Conservation (phyloP, 1,140 invertebrate species). For the Littorina saxatilis region DNA sequence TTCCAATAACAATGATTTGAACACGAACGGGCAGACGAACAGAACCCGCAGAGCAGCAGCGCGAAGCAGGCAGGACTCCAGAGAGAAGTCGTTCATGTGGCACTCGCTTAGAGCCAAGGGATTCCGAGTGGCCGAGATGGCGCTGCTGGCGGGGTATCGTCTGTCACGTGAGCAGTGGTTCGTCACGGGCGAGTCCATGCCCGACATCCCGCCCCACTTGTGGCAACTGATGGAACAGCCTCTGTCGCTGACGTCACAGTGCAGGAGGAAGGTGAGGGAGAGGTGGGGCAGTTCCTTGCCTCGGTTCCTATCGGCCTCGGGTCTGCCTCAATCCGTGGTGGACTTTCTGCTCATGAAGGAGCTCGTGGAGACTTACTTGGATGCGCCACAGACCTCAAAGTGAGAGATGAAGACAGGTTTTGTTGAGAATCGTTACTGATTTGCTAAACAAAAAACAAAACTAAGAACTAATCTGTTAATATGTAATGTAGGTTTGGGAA, state of each 20-base stretch:
- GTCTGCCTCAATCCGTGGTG: background rate
- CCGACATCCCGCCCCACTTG: background rate
- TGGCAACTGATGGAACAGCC: background rate
- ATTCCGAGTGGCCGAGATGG: background rate
- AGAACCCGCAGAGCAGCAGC: too few species aligned
- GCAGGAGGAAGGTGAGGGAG: slow-evolving; percentile 8
- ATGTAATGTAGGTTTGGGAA: too few species aligned
- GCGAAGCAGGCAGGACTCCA: too few species aligned
- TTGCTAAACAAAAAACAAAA: background rate
- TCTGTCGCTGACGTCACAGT: background rate
- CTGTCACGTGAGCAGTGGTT: background rate
- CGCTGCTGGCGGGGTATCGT: slow-evolving; percentile 4
- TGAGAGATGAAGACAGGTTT: too few species aligned
- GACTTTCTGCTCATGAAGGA: slow-evolving; percentile 21
- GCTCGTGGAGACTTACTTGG: background rate
- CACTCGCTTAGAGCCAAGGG: background rate
- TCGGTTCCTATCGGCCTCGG: background rate
- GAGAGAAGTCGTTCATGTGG: slow-evolving; percentile 13
- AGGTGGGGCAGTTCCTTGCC: background rate
- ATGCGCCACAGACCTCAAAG: too few species aligned
- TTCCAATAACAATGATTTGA: too few species aligned
- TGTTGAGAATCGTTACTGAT: background rate
- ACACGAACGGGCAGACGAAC: too few species aligned
- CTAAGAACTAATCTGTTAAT: background rate
- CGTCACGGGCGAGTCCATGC: background rate